Evolutionary conservation across 1,140 invertebrate species (phyloP), one percentile per base, ranked within the genome.

Genomic region (Ylistrum balloti): DNA sequence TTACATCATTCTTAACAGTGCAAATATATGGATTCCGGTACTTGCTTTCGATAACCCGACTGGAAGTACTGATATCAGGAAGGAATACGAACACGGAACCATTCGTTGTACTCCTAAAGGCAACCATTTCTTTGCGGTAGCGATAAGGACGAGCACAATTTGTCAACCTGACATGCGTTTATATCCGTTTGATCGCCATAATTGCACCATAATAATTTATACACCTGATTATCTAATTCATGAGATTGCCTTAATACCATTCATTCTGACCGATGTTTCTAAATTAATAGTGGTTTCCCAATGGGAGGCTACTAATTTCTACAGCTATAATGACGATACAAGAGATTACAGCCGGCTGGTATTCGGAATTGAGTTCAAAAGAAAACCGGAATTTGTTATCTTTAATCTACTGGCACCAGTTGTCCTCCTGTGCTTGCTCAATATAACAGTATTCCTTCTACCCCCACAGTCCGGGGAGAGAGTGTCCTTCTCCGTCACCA

Each of bases 401-500:
- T 0, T 74, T 1, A 74, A 74, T 5, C 56, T 74, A 0, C n/a
- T 74, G 56, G 28, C 56, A 74, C 56, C 56, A 11, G 28, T 28
- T 9, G n/a, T 28, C 5, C 56, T 74, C 2, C n/a, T 74, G 22
- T 74, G 56, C 28, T 74, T 74, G 2, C 56, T 74, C n/a, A 74
- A 74, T n/a, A 22, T 74, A 28, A n/a, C 56, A 7, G 56, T 74
- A 11, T 74, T 28, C n/a, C 1, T 74, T 1, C 56, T 74, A 3
- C 56, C 56, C 13, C 56, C 56, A 74, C 56, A 74, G n/a, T 74
- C 56, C 22, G 56, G 56, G 28, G 56, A 74, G n/a, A 74, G 56
- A 28, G n/a, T 74, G 0, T 74, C 56, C 2, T 74, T 74, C 56
- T 74, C 56, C 7, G 56, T 74, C 1, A 74, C 56, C 22, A 74